Conservation (phyloP, 2,797 vertebrate species). For the Eulemur mongoz region DNA sequence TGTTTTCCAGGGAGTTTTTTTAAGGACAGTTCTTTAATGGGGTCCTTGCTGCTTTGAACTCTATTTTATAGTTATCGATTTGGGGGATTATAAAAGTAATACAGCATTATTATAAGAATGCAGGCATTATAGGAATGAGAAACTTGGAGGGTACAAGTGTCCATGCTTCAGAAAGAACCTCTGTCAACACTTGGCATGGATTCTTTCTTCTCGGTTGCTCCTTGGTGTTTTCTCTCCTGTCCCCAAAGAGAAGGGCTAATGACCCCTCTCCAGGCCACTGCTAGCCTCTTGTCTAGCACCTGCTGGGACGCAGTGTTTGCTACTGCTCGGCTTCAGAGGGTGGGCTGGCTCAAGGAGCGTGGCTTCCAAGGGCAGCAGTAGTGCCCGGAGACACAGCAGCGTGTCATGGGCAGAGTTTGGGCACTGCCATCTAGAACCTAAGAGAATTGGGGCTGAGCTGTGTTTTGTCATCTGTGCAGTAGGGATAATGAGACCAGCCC, state of each 20-base stretch:
- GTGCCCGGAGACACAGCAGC: fast-evolving
- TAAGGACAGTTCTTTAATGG: constrained; percentile 11
- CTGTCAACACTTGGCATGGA: neutral
- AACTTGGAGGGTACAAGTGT: neutral
- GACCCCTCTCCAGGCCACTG: neutral
- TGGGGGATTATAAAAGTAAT: constrained; percentile 22
- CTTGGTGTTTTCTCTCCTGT: fast-evolving
- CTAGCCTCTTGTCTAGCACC: neutral
- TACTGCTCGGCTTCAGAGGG: neutral
- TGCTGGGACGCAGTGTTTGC: neutral
- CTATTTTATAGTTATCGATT: neutral
- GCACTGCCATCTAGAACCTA: neutral
- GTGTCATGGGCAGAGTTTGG: neutral
- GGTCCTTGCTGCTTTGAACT: constrained; percentile 32
- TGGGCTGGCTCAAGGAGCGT: neutral
- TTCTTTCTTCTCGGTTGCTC: neutral
- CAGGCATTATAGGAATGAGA: neutral
- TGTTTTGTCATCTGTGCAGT: neutral
- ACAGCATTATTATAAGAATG: neutral
- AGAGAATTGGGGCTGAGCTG: neutral
- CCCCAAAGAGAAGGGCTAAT: neutral
- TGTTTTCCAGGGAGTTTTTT: neutral
- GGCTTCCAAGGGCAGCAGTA: neutral
- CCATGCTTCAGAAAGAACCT: neutral
- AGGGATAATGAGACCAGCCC: neutral